Percentiles rank a stretch among this genome's conserved stretches.
Evolutionary conservation across 1,140 invertebrate genomes (phyloP).

Genomic region (Leptestheria dahalacensis): DNA sequence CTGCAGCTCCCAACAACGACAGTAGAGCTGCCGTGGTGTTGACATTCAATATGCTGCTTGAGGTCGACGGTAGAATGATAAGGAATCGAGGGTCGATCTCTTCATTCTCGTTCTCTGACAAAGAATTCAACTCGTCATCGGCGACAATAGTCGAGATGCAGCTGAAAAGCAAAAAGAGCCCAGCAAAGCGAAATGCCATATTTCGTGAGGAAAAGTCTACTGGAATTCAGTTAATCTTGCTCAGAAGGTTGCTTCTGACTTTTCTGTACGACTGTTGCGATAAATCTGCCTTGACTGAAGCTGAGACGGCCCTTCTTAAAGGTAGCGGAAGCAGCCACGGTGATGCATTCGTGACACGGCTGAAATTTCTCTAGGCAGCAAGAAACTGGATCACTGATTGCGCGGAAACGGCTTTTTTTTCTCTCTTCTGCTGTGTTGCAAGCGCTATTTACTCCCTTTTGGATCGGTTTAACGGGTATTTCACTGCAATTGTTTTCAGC

Average conservation of each 20-base stretch:
- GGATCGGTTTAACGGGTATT: too few relatives aligned
- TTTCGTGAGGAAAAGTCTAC: not conserved
- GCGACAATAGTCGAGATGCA: not conserved
- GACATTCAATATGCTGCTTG: not conserved
- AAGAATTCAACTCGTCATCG: not conserved
- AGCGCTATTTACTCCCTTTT: too few relatives aligned
- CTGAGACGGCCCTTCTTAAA: not conserved
- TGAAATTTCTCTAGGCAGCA: too few relatives aligned
- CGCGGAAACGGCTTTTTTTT: too few relatives aligned
- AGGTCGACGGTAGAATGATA: not conserved
- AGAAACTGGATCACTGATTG: too few relatives aligned
- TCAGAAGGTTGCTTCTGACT: too few relatives aligned
- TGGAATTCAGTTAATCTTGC: not conserved
- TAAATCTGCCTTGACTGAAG: not conserved
- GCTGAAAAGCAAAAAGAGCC: not conserved
- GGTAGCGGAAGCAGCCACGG: not conserved
- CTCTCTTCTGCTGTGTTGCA: too few relatives aligned
- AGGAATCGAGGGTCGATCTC: constrained; percentile 3
- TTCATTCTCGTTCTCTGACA: not conserved
- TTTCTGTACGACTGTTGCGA: not conserved
- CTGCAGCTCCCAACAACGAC: not conserved
- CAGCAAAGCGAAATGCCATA: not conserved
- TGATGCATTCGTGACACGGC: not conserved
- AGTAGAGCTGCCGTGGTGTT: constrained; percentile 2
- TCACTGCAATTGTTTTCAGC: too few relatives aligned